Evolutionary conservation across 2,888 invertebrate species (phyloP), one percentile per base, ranked within the genome.

Genomic region (Athetis lepigone): DNA sequence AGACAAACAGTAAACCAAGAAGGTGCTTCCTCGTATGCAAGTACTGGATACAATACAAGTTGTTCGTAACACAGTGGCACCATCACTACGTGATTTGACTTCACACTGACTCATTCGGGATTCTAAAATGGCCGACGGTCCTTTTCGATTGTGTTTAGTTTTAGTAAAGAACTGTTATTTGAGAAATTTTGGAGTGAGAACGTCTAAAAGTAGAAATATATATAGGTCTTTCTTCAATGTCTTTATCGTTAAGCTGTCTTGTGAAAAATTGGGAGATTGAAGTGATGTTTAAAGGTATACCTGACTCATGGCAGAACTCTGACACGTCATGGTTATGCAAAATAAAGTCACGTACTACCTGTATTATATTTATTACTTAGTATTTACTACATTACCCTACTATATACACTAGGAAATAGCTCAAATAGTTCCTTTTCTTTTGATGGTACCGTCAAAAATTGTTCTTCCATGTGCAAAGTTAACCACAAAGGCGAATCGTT

Each of bases 1-100:
- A 49, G 21, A 23, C 54, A 9, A 33, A 33, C 33, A 36, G 70
- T 69, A 29, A 62, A 50, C 36, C 9, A 16, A 43, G 49, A 27
- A 76, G 16, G 36, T 23, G 64, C 80, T 86, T 84, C 83, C 81
- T 81, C 49, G 54, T 73, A 71, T 57, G 54, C 55, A 45, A 64
- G 56, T 66, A 66, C 18, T 25, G 19, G 37, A 13, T 23, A 66
- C 52, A 73, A 73, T 62, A 46, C 45, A 51, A 63, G 57, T 62
- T 63, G 37, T 42, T 74, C 80, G 82, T 84, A 86, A 80, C 75
- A 56, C 81, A 57, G 85, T 77, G 74, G 85, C 85, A 75, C 84
- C 84, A 85, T 83, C 71, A 61, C 75, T 86, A 91, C 93, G 93
- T 93, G 93, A 86, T 86, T 79, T 74, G 91, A 90, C 89, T 91